These are phyloP conservation scores for Cheilosia impressa DNA, from an alignment of 2,888 invertebrate species.

Conservation along the genomic window DNA sequence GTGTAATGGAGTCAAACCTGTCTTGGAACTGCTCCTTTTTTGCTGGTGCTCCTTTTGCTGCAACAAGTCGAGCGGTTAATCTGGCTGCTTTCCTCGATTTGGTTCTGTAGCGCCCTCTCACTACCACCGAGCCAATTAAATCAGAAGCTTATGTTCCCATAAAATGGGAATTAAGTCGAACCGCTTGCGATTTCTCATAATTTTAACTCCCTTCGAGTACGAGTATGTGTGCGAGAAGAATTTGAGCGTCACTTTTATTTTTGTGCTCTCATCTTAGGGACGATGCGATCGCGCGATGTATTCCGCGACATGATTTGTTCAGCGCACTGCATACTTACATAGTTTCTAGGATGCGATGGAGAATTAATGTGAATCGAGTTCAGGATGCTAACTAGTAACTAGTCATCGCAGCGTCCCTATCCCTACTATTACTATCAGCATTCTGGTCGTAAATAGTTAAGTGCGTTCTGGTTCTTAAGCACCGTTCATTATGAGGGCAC, in stretches of 20 bases:
- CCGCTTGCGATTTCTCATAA: conserved; percentile 66
- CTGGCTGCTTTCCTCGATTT: conserved; percentile 63
- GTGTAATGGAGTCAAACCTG: conserved; percentile 71
- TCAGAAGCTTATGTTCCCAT: conserved; percentile 75
- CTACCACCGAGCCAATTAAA: conserved; percentile 67
- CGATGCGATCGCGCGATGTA: conserved; percentile 38
- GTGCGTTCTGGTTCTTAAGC: conserved; percentile 71
- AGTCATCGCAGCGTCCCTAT: conserved; percentile 40
- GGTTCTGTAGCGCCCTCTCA: conserved; percentile 64
- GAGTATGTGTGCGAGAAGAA: conserved; percentile 21
- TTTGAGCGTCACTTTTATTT: conserved; percentile 52
- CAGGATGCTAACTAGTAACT: conserved; percentile 73
- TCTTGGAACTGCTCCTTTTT: conserved; percentile 76
- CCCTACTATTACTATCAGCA: conserved; percentile 63
- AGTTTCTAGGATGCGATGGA: conserved; percentile 30
- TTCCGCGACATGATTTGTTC: conserved; percentile 65
- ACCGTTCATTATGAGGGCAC: conserved; percentile 65
- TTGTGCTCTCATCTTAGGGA: background rate
- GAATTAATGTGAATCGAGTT: conserved; percentile 61
- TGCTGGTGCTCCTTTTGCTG: conserved; percentile 53
- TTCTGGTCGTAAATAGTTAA: conserved; percentile 62
- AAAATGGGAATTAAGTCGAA: conserved; percentile 70
- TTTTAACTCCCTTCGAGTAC: conserved; percentile 25
- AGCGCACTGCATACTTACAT: background rate
- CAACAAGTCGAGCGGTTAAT: conserved; percentile 74